phyloP scores from a whole-genome alignment of 2,113 vertebrate species.

The Myodes glareolus region DNA sequence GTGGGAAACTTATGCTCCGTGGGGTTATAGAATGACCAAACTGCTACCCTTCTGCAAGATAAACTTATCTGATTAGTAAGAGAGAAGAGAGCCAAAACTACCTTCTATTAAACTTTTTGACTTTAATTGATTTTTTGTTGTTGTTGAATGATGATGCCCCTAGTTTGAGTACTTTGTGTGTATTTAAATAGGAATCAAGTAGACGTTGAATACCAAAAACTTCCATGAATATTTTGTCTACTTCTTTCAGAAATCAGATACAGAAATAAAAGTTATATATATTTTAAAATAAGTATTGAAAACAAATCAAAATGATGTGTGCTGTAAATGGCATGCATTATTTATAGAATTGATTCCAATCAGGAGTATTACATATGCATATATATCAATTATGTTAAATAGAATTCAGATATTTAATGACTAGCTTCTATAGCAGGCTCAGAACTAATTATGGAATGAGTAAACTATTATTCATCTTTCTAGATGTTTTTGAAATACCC shows the following conservation, averaged over 20 bases:
- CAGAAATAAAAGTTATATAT: slow-evolving; percentile 73
- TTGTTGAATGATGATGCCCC: slow-evolving; percentile 65
- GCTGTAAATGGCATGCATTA: slow-evolving; percentile 71
- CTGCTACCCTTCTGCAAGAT: slow-evolving; percentile 32
- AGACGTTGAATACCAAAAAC: slow-evolving; percentile 79
- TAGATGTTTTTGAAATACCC: slow-evolving; percentile 71
- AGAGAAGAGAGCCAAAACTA: not conserved
- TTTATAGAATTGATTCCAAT: slow-evolving; percentile 78
- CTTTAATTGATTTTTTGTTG: slow-evolving; percentile 8
- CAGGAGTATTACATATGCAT: slow-evolving; percentile 73
- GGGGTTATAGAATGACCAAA: not conserved
- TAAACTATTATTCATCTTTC: slow-evolving; percentile 49
- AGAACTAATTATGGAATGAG: slow-evolving; percentile 74
- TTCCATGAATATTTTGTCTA: slow-evolving; percentile 79
- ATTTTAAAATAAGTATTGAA: slow-evolving; percentile 70
- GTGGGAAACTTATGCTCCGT: not conserved
- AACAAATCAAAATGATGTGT: slow-evolving; percentile 79
- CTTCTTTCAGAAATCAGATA: slow-evolving; percentile 80
- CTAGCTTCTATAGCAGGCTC: slow-evolving; percentile 63
- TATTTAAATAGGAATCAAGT: slow-evolving; percentile 81
- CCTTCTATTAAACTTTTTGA: slow-evolving; percentile 27
- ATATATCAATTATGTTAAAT: slow-evolving; percentile 74
- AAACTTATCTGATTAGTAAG: slow-evolving; percentile 12
- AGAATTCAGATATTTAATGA: slow-evolving; percentile 75
- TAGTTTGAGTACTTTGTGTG: slow-evolving; percentile 68